Percentiles rank a stretch among this genome's conserved stretches.
phyloP scores from a whole-genome alignment of 2,797 vertebrate species.

The Podarcis siculus region DNA sequence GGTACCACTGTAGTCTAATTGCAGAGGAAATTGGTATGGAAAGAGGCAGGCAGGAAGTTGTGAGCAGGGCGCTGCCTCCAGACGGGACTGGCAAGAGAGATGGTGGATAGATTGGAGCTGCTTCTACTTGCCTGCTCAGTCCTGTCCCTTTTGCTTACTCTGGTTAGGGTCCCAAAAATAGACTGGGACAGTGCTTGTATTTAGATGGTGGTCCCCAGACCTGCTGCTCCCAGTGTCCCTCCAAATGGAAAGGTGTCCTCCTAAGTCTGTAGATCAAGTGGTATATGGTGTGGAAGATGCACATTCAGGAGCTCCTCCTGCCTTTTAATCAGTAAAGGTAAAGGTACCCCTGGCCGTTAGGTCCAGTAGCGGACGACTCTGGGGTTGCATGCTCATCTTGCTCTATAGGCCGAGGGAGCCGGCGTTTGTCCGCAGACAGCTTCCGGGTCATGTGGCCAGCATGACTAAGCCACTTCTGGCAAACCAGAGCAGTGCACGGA shows the following conservation, averaged over 20 bases:
- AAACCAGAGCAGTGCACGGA: no score
- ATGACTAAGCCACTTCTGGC: no score
- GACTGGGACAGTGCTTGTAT: neutral
- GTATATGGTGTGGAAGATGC: neutral
- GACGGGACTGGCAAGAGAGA: neutral
- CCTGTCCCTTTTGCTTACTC: neutral
- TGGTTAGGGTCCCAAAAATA: neutral
- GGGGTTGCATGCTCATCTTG: no score
- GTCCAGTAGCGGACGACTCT: no score
- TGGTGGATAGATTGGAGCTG: neutral
- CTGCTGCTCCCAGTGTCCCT: no score
- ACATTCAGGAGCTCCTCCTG: no score
- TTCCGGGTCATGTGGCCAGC: no score
- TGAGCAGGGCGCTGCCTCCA: neutral
- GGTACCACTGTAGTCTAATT: neutral
- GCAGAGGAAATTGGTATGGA: neutral
- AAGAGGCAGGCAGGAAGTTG: neutral
- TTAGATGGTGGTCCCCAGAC: neutral
- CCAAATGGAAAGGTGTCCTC: neutral
- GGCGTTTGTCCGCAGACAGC: no score
- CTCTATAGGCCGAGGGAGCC: no score
- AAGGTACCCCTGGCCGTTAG: no score
- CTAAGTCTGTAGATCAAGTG: neutral
- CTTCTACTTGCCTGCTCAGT: neutral
- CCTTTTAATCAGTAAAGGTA: no score